These are phyloP conservation scores for Chiroxiphia lanceolata DNA, from an alignment of 2,797 vertebrate species.

Conservation along the genomic window DNA sequence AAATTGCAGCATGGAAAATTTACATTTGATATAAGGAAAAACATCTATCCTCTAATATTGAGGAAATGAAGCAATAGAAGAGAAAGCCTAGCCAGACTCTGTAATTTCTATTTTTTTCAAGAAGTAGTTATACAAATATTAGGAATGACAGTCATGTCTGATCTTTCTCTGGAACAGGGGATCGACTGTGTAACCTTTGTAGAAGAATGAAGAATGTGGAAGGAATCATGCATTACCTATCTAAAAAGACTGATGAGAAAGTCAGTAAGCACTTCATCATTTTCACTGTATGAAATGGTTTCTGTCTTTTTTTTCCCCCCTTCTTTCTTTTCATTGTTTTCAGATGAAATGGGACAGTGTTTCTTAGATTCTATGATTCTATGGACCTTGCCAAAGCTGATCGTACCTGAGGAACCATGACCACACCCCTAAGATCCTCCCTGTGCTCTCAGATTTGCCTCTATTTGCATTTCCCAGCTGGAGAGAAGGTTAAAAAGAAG, in stretches of 20 bases:
- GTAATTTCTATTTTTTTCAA: neutral
- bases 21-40: neutral
- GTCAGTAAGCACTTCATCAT: neutral
- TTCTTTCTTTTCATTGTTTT: neutral
- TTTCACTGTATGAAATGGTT: neutral
- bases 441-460: neutral
- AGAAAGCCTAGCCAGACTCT: neutral
- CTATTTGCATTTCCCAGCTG: neutral
- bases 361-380: neutral
- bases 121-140: neutral
- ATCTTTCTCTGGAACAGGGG: neutral
- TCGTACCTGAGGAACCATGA: neutral
- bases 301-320: neutral
- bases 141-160: neutral
- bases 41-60: neutral
- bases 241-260: neutral
- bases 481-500: neutral
- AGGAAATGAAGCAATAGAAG: neutral
- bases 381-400: neutral
- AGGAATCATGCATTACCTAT: neutral
- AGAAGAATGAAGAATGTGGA: neutral
- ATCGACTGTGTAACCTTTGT: neutral
- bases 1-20: neutral
- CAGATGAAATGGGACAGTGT: neutral
- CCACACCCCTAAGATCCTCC: neutral